phyloP scores from a whole-genome alignment of 2,888 invertebrate genomes.

The Coecobrya sp. region DNA sequence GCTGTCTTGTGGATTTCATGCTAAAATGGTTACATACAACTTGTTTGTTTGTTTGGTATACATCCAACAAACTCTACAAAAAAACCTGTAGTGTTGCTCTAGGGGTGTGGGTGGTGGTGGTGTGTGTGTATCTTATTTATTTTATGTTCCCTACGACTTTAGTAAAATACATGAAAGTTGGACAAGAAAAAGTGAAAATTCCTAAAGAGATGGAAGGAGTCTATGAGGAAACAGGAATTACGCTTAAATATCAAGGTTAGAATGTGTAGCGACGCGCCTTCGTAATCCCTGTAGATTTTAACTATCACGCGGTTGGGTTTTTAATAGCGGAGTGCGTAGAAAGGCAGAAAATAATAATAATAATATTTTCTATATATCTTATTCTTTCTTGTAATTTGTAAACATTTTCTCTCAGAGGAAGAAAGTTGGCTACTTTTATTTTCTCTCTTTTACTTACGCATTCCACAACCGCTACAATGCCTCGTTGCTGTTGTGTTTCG shows the following conservation, averaged over 20 bases:
- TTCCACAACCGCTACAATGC: constrained; percentile 5
- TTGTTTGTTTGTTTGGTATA: constrained; percentile 45
- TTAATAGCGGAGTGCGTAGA: constrained; percentile 71
- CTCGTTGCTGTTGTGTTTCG: background rate
- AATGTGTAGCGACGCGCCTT: constrained; percentile 36
- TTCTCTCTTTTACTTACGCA: constrained; percentile 40
- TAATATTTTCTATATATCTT: constrained; percentile 32
- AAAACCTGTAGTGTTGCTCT: constrained; percentile 24
- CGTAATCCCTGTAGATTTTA: constrained; percentile 70
- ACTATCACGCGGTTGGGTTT: constrained; percentile 68
- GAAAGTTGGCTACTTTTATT: constrained; percentile 35
- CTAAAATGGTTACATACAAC: constrained; percentile 25
- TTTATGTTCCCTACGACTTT: background rate
- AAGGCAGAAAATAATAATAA: constrained; percentile 26
- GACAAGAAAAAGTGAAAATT: constrained; percentile 52
- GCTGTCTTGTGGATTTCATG: constrained; percentile 56
- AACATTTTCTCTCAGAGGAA: constrained; percentile 67
- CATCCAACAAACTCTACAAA: background rate
- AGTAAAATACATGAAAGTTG: constrained; percentile 31
- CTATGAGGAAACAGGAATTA: background rate
- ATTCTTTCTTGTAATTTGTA: constrained; percentile 64
- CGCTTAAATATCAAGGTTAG: constrained; percentile 68
- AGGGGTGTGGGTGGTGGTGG: constrained; percentile 36
- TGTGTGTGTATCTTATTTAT: constrained; percentile 36
- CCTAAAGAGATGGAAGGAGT: constrained; percentile 27